Evolutionary conservation across 1,140 invertebrate species (phyloP), one percentile per base, ranked within the genome.

Genomic region (Drosophila fuyamai): DNA sequence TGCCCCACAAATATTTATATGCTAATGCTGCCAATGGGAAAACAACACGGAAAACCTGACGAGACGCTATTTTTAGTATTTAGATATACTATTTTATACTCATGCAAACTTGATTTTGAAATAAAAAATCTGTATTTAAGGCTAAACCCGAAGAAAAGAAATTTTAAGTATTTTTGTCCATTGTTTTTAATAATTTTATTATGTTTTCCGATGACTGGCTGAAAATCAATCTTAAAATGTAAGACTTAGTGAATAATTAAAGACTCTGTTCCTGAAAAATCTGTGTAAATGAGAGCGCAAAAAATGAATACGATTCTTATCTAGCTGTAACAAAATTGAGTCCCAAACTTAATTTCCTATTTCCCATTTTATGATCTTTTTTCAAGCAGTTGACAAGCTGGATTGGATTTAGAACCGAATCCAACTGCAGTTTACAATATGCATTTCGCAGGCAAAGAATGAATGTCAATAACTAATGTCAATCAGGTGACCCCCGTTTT

Each of bases 381-480:
- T 36, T 53, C n/a, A 16, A 16, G 8, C 14, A 51, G 29, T 35
- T 51, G 48, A 41, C 44, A 54, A 23, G 13, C 51, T 23, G 16
- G 16, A 18, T 48, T 12, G 18, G 23, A 43, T 38, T 56, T 41
- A 12, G 18, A 27, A 58, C 10, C 13, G 9, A 44, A 63, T 35
- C 27, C 5, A 36, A 23, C n/a, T 36, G 32, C 29, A 59, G 9
- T 35, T 18, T 16, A 12, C 8, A 47, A 18, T 56, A 41, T 18
- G 16, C 35, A 40, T 51, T 46, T 32, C 16, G 27, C 16, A 27
- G 14, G 36, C 36, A 27, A 12, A 35, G 36, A 70, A 29, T 12
- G 36, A 71, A 70, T 48, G 63, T 50, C 63, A 67, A 67, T 67
- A 67, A 51, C 58, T 63, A 51, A 68, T 70, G 67, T 70, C 62